Evolutionary conservation across 1,140 invertebrate genomes (phyloP).

Genomic region (Drosophila hydei): DNA sequence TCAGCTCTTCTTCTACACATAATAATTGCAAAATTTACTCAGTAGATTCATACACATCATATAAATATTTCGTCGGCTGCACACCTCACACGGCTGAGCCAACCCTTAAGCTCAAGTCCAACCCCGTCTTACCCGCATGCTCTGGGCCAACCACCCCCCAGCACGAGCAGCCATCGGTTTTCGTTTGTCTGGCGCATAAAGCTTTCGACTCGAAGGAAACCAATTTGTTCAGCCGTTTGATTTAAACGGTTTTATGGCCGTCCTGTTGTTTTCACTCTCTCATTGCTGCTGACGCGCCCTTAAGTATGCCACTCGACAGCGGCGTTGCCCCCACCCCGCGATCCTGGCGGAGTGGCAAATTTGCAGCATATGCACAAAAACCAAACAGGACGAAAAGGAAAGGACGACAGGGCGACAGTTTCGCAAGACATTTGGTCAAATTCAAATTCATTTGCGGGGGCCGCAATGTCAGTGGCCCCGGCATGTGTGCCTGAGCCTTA

Average conservation of each 20-base stretch:
- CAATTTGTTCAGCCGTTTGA: slow-evolving; percentile 82
- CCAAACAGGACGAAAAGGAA: slow-evolving; percentile 22
- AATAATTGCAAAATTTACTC: not conserved
- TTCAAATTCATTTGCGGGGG: slow-evolving; percentile 72
- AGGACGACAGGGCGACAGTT: slow-evolving; percentile 59
- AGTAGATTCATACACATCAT: not conserved
- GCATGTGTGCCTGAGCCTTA: slow-evolving; percentile 26
- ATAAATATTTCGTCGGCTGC: slow-evolving; percentile 11
- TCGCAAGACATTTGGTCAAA: slow-evolving; percentile 81
- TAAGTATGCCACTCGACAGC: slow-evolving; percentile 74
- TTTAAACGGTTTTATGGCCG: slow-evolving; percentile 82
- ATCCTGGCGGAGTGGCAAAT: slow-evolving; percentile 62
- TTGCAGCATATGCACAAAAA: slow-evolving; percentile 76
- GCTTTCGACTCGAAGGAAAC: slow-evolving; percentile 80
- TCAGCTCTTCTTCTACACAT: no score
- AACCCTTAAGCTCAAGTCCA: slow-evolving; percentile 26
- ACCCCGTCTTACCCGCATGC: not conserved
- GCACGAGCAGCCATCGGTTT: slow-evolving; percentile 36
- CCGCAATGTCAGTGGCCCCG: slow-evolving; percentile 36
- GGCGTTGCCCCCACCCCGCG: slow-evolving; percentile 10
- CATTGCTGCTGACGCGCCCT: slow-evolving; percentile 62
- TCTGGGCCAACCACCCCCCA: not conserved
- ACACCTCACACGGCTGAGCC: slow-evolving; percentile 19
- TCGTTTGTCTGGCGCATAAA: slow-evolving; percentile 71
- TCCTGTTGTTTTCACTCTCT: slow-evolving; percentile 77